phyloP scores from a whole-genome alignment of 1,140 invertebrate genomes.

The Lucilia cuprina region DNA sequence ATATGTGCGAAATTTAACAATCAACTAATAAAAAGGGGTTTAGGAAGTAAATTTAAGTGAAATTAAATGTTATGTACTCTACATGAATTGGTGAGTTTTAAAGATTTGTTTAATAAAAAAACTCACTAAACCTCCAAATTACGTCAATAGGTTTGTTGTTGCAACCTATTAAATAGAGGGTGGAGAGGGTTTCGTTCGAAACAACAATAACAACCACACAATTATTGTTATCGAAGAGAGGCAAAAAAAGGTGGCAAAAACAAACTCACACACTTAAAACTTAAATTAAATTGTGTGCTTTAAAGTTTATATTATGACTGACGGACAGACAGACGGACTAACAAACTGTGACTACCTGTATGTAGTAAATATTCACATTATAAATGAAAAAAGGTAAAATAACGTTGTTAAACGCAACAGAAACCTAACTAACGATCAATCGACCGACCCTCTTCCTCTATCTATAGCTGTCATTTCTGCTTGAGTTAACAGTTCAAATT shows the following conservation, averaged over 20 bases:
- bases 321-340: background rate
- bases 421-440: background rate
- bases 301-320: background rate
- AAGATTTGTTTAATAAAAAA: background rate
- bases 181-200: no score
- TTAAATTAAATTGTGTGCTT: background rate
- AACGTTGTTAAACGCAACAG: background rate
- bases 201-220: background rate
- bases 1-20: no score
- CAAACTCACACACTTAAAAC: background rate
- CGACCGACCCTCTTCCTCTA: background rate
- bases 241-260: background rate
- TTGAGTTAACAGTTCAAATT: slow-evolving; percentile 26
- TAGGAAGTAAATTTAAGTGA: background rate
- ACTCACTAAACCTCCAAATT: background rate
- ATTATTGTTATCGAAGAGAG: background rate
- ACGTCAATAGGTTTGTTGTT: background rate
- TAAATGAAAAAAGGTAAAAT: background rate
- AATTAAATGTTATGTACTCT: no score
- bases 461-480: slow-evolving; percentile 13
- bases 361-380: background rate
- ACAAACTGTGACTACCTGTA: background rate
- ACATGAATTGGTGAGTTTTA: background rate
- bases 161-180: no score
- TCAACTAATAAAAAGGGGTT: background rate